Evolutionary conservation across 2,797 vertebrate genomes (phyloP), one percentile per base, ranked within the genome.

Genomic region (Champsocephalus gunnari): DNA sequence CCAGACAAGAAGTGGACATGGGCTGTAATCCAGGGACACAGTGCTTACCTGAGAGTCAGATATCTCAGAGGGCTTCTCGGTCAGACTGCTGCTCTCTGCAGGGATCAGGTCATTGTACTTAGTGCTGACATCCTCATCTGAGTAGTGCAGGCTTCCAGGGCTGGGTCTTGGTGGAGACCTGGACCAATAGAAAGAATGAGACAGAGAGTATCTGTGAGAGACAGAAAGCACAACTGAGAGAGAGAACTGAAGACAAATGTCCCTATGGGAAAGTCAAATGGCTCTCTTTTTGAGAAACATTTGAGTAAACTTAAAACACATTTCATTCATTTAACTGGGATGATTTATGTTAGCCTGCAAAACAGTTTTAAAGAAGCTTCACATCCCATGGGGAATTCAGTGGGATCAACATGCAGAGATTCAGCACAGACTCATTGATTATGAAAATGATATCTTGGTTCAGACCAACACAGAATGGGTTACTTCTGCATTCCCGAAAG

Each of bases 91-190:
- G 95, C 97, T 99, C 92, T 99, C 98, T 0, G 97, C 97, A 0
- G 97, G 97, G 89, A 99, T 97, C 87, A 99, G 95, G 92, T 99
- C 98, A 0, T 99, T 99, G 88, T 99, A 99, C 77, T 99, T 99
- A 44, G 93, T 91, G 89, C 97, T 97, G 84, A 99, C 96, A 0
- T 99, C 98, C 91, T 99, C 98, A 3, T 99, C 98, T 0, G 98
- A 99, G 90, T 99, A 99, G 90, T 99, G 97, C 60, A 99, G 95
- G 89, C 97, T 98, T 81, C 98, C 98, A 0, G 98, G 98, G 85
- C 97, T 99, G 82, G 98, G 98, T 66, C 98, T 94, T 0, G 98
- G 98, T 0, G 98, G 98, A 66, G 98, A 98, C 85, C 98, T 98
- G 85, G 57, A 64, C 28, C 66, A 53, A 82, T 5, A 3, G 49